phyloP scores from a whole-genome alignment of 2,888 invertebrate genomes.

The Drosophila mimetica region DNA sequence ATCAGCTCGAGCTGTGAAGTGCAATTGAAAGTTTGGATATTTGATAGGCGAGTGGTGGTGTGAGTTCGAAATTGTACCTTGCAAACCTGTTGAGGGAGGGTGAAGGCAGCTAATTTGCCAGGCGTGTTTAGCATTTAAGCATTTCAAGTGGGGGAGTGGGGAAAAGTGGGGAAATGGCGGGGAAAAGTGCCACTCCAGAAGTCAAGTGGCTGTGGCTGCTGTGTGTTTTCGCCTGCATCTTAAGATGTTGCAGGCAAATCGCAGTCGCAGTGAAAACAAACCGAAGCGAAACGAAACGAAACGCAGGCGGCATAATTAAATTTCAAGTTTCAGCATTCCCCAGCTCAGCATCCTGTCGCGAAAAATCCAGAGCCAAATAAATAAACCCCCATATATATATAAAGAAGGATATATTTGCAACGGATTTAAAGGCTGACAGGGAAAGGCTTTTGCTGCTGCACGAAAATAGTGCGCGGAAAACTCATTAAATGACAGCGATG shows the following conservation, averaged over 20 bases:
- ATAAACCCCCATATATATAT: conserved; percentile 1
- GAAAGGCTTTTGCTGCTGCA: conserved; percentile 43
- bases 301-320: conserved; percentile 36
- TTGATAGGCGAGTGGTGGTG: conserved; percentile 19
- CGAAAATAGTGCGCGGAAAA: conserved; percentile 32
- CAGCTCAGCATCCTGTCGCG: conserved; percentile 25
- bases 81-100: conserved; percentile 18
- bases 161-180: conserved; percentile 16
- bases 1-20: conserved; percentile 33
- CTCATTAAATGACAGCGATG: conserved; percentile 62
- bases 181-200: conserved; percentile 75
- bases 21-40: conserved; percentile 30
- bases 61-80: no score
- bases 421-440: conserved; percentile 36
- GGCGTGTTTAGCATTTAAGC: conserved; percentile 45
- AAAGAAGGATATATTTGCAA: neutral
- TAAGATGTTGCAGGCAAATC: conserved; percentile 47
- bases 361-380: conserved; percentile 22
- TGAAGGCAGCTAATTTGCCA: conserved; percentile 28
- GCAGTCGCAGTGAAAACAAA: conserved; percentile 16
- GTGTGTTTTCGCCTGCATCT: conserved; percentile 50
- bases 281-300: conserved; percentile 31
- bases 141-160: conserved; percentile 9
- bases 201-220: conserved; percentile 76
- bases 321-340: conserved; percentile 25